Evolutionary conservation across 1,140 invertebrate genomes (phyloP), one percentile per base, ranked within the genome.

Genomic region (Drosophila pachea): DNA sequence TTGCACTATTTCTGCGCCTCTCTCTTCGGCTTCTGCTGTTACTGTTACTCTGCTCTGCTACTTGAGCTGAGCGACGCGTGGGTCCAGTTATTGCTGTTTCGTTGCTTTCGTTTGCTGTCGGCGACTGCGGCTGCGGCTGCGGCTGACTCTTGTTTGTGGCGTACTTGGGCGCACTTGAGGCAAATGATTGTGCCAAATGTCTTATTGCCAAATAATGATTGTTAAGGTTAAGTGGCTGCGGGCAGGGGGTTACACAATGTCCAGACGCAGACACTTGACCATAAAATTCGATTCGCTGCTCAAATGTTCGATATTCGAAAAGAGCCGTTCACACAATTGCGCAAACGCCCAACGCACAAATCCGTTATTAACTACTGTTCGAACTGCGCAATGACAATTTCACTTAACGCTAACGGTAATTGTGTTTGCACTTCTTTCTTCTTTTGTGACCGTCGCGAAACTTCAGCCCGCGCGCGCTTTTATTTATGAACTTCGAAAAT

Each of bases 181-280:
- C 48, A 55, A 67, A 62, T 63, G 53, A 69, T 81, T 82, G 68
- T 73, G 77, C 77, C 76, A 81, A 82, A 73, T 74, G 65, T 66
- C 67, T 72, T 74, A 73, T 79, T 74, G 76, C 77, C 74, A 65
- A 78, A 83, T 73, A 73, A 84, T 73, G 82, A 75, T 86, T 86
- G 79, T 74, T 84, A 84, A 84, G 79, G 79, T 86, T 84, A 84
- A 84, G 79, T 76, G 76, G 83, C 79, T 74, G 54, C 22, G 22
- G 22, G 22, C n/a, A 22, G 22, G 43, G 64, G 32, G 65, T 83
- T 83, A 81, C 78, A 78, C 78, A 83, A 83, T 75, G 72, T 69
- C 48, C 53, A 36, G 43, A 8, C 40, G 29, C 74, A 45, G 71
- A n/a, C 72, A 63, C 75, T 76, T 71, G 73, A 68, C 69, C 63